Percentiles rank a stretch among this genome's conserved stretches.
Conservation (phyloP, 2,797 vertebrate genomes). For the Sebastes trivittatus region DNA sequence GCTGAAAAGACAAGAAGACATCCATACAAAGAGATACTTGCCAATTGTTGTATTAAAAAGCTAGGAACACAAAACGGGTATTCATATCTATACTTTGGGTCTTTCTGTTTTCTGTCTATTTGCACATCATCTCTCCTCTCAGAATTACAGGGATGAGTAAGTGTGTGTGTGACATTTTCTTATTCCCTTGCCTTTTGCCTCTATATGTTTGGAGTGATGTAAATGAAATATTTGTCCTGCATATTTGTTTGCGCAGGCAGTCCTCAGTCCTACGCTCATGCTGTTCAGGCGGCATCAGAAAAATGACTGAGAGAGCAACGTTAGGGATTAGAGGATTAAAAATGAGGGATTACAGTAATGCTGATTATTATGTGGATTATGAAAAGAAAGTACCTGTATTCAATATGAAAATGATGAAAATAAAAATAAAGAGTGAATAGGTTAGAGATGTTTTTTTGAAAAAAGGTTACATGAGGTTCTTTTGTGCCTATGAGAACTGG, state of each 20-base stretch:
- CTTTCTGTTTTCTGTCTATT: background rate
- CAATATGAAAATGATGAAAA: constrained; percentile 12
- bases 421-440: background rate
- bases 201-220: constrained; percentile 18
- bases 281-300: constrained; percentile 13
- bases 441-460: background rate
- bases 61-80: no score
- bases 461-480: background rate
- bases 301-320: constrained; percentile 17
- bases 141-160: background rate
- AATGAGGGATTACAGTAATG: constrained; percentile 32
- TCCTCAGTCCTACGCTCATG: background rate
- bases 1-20: background rate
- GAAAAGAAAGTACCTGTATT: constrained; percentile 4
- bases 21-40: background rate
- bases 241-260: constrained; percentile 3
- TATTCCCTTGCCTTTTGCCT: constrained; percentile 8
- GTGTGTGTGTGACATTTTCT: constrained; percentile 18
- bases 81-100: background rate
- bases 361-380: constrained; percentile 46
- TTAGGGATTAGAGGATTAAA: constrained; percentile 50
- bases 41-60: background rate
- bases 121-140: background rate
- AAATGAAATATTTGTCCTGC: constrained; percentile 38
- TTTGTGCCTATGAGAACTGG: background rate